A percentile compares a stretch with the other conserved stretches of the same genome.
Evolutionary conservation across 2,797 vertebrate species (phyloP).

Genomic region (Siniperca obscura): DNA sequence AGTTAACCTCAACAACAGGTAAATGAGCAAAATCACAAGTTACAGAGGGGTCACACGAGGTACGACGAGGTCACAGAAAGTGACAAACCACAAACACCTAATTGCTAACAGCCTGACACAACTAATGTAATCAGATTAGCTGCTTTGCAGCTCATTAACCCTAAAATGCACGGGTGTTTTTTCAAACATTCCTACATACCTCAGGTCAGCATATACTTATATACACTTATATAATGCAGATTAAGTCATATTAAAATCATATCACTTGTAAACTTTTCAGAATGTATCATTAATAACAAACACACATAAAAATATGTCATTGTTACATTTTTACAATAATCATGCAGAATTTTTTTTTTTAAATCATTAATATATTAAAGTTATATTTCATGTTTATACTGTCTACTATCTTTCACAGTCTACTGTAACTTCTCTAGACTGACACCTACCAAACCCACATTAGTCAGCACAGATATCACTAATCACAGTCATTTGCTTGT

Average conservation of each 20-base stretch:
- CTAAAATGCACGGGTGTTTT: neutral
- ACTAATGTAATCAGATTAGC: constrained; percentile 41
- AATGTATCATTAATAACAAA: neutral
- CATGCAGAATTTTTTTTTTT: no score
- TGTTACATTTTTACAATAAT: neutral
- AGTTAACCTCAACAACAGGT: neutral
- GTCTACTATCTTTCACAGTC: no score
- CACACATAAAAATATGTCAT: neutral
- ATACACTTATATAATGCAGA: no score
- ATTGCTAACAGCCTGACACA: constrained; percentile 35
- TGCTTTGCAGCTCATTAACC: constrained; percentile 24
- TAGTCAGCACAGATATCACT: no score
- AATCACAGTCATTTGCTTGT: no score
- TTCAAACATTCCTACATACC: neutral
- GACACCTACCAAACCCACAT: no score
- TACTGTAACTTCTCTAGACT: no score
- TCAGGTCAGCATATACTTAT: no score
- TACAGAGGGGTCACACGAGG: constrained; percentile 1
- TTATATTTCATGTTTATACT: neutral
- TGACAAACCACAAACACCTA: constrained; percentile 28
- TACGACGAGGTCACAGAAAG: constrained; percentile 11
- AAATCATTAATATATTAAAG: no score
- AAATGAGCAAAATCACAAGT: neutral
- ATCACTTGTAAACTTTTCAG: neutral
- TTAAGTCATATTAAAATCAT: neutral